Evolutionary conservation across 2,888 invertebrate species (phyloP).

Genomic region (Ichneumon xanthorius): DNA sequence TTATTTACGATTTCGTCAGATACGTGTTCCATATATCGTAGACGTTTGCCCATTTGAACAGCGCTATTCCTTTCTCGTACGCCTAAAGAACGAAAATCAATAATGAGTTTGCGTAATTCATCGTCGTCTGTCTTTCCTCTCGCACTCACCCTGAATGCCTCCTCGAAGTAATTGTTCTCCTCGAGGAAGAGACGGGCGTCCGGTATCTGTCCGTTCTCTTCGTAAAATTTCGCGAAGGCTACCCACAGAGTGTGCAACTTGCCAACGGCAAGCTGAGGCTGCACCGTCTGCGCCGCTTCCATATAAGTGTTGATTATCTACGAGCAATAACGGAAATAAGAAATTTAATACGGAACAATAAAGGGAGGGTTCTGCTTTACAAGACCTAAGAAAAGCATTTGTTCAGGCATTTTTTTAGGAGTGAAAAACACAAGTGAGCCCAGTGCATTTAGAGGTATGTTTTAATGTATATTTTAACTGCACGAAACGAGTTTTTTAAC

Average conservation of each 20-base stretch:
- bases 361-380: too few species aligned
- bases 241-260: conserved; percentile 98
- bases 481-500: too few species aligned
- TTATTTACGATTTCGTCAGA: conserved; percentile 89
- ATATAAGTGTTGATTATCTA: conserved; percentile 98
- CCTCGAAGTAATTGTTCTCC: conserved; percentile 99
- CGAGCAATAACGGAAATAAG: not conserved
- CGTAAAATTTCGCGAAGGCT: conserved; percentile 99
- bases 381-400: too few species aligned
- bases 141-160: conserved; percentile 92
- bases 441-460: too few species aligned
- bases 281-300: conserved; percentile 99
- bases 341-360: too few species aligned
- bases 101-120: conserved; percentile 22
- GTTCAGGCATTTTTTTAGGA: too few species aligned
- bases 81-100: conserved; percentile 87
- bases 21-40: conserved; percentile 99
- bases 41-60: conserved; percentile 99
- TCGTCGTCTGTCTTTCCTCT: not conserved
- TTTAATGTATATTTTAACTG: too few species aligned
- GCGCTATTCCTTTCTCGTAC: conserved; percentile 98
- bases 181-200: conserved; percentile 98
- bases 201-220: conserved; percentile 96
- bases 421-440: too few species aligned
- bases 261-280: conserved; percentile 97